Evolutionary conservation across 2,797 vertebrate species (phyloP), one percentile per base, ranked within the genome.

Genomic region (Heterohyrax brucei): DNA sequence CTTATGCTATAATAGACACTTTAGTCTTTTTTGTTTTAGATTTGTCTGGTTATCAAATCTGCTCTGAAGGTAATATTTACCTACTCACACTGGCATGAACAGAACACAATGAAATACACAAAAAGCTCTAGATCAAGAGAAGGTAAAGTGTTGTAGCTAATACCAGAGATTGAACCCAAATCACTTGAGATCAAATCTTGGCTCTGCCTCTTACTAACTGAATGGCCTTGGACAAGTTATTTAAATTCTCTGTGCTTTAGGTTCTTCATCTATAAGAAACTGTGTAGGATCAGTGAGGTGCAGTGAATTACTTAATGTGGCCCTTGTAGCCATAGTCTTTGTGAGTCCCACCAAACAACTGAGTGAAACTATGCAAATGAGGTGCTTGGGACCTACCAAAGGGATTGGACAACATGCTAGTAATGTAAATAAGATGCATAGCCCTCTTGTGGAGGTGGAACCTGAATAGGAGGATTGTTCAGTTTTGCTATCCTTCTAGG

Each of bases 241-340:
- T 76, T 44, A 70, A 83, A 13, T 79, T 81, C 16, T 91, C 75
- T 46, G 56, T 73, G 44, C 3, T 82, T 91, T 16, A 33, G 21
- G 93, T 88, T 95, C 28, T 33, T 95, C 61, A 86, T 50, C 26
- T 76, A 39, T 83, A 61, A 94, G 50, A 86, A 61, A 61, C 18
- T 21, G 22, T 21, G 59, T 61, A 61, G 18, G 18, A 21, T 61
- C 59, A 61, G 59, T 61, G 18, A 2, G 7, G 59, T 5, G 22
- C 53, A 56, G 53, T 56, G 53, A 56, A 56, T 56, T 56, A 56
- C 13, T 56, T 56, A 56, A 56, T 56, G 18, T 56, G 53, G 53
- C 53, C 53, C 53, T 56, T 56, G 13, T 56, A 56, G 53, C 53
- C 53, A 56, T 56, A 16, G 53, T 56, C 53, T 56, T 56, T 56